Conservation (phyloP, 2,113 vertebrate species). For the Zapornia atra region DNA sequence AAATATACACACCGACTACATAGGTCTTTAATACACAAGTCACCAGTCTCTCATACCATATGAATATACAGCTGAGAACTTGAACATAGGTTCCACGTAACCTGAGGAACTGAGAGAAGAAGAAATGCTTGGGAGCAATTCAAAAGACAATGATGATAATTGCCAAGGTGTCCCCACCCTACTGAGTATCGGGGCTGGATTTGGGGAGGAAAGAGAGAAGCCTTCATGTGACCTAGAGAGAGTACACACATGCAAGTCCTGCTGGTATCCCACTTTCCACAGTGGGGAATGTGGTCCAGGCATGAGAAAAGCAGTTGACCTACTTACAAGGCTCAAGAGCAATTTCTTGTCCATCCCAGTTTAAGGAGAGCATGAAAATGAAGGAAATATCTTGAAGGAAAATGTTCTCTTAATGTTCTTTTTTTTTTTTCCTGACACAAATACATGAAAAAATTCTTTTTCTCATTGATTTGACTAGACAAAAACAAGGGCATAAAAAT, state of each 20-base stretch:
- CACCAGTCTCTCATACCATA: background rate
- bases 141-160: background rate
- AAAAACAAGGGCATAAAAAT: background rate
- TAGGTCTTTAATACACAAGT: background rate
- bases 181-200: background rate
- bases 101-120: background rate
- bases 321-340: conserved; percentile 22
- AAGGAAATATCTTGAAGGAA: conserved; percentile 13
- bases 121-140: background rate
- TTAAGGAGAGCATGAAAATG: conserved; percentile 17
- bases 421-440: background rate
- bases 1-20: background rate
- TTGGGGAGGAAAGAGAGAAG: background rate
- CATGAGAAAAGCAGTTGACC: background rate
- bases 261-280: background rate
- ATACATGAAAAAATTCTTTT: background rate
- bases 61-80: background rate
- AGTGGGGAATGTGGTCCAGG: background rate
- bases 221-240: background rate
- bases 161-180: background rate
- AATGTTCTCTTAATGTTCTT: background rate
- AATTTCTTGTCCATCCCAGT: background rate
- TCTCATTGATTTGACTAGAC: background rate
- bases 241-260: background rate
- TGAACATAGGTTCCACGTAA: background rate